A percentile compares a stretch with the other conserved stretches of the same genome.
Evolutionary conservation across 2,888 invertebrate species (phyloP).

Genomic region (Polydrusus tereticollis): DNA sequence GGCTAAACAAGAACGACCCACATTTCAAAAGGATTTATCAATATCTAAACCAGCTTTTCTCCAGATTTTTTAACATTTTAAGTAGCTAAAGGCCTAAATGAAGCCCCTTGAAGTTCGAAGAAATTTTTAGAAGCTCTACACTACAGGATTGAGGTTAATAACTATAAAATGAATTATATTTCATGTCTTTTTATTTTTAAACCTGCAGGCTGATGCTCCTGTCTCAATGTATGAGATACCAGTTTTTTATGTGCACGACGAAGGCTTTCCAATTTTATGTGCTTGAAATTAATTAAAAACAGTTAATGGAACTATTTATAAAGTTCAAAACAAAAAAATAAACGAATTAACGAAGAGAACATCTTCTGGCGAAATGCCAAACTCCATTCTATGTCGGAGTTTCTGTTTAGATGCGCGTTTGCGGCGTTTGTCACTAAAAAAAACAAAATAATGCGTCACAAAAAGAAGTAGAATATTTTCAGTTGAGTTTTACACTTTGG

Average conservation of each 20-base stretch:
- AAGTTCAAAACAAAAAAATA: conserved; percentile 11
- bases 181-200: background rate
- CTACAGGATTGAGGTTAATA: conserved; percentile 2
- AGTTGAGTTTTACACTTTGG: background rate
- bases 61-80: conserved; percentile 7
- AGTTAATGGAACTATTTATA: conserved; percentile 27
- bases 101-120: background rate
- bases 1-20: background rate
- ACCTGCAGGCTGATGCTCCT: background rate
- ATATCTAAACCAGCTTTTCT: background rate
- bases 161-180: background rate
- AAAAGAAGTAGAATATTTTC: background rate
- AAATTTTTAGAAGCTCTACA: conserved; percentile 7
- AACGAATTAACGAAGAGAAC: conserved; percentile 3
- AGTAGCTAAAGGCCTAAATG: background rate
- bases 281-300: conserved; percentile 22
- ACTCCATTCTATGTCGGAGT: background rate
- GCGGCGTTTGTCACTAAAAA: no score
- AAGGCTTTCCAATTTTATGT: conserved; percentile 14
- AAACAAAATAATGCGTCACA: background rate
- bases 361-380: conserved; percentile 1
- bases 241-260: background rate
- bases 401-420: background rate
- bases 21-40: conserved; percentile 2
- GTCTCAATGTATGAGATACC: background rate